A percentile compares a stretch with the other conserved stretches of the same genome.
These are phyloP conservation scores for Acanthoscelides obtectus DNA, from an alignment of 2,888 invertebrate genomes.

Conservation along the genomic window DNA sequence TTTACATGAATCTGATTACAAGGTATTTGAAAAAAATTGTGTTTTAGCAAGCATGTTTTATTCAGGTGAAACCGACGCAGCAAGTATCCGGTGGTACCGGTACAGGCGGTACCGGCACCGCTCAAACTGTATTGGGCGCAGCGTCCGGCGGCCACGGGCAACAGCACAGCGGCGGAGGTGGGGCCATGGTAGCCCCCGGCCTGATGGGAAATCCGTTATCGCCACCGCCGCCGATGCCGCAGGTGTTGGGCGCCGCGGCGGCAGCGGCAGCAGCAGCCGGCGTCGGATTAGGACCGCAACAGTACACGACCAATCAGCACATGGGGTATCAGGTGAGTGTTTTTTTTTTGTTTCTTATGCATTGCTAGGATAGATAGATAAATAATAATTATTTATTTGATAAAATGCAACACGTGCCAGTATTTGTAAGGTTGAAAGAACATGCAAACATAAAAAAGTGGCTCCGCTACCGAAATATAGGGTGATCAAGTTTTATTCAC, in stretches of 20 bases:
- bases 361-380: no score
- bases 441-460: no score
- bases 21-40: background rate
- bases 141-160: slow-evolving; percentile 23
- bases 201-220: slow-evolving; percentile 50
- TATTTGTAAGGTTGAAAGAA: no score
- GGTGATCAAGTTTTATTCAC: no score
- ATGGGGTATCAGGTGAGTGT: slow-evolving; percentile 65
- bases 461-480: no score
- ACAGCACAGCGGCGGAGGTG: slow-evolving; percentile 40
- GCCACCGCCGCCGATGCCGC: slow-evolving; percentile 58
- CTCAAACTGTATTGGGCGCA: slow-evolving; percentile 40
- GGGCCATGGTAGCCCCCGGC: slow-evolving; percentile 38
- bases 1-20: no score
- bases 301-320: slow-evolving; percentile 57
- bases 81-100: slow-evolving; percentile 58
- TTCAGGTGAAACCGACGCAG: slow-evolving; percentile 74
- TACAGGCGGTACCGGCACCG: slow-evolving; percentile 37
- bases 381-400: no score
- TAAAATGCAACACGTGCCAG: no score
- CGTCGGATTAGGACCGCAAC: slow-evolving; percentile 53
- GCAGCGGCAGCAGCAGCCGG: slow-evolving; percentile 22
- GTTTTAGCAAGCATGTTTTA: background rate
- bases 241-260: slow-evolving; percentile 36
- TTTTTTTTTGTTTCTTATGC: background rate